Base-by-base conservation (phyloP, 2,797 vertebrate genomes). In the Pseudopleuronectes americanus region DNA sequence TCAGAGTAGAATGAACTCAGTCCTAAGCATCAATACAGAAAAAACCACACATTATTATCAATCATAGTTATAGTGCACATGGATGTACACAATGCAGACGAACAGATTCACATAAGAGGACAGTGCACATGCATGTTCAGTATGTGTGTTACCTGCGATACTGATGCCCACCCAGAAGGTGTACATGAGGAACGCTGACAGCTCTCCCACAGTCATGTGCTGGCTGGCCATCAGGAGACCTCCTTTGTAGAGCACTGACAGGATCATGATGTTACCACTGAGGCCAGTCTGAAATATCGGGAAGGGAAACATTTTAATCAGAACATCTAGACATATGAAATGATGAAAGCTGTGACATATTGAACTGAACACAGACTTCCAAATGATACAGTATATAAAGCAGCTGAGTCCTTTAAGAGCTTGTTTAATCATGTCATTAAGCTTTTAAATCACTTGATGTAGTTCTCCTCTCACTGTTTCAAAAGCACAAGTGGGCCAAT, bases 101-200 rank as follows among this genome's bases (percentile, higher is more conserved):
- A 12, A 23, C 21, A 23, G 14, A 21, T 48, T 21, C 7, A 48
- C 21, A 9, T 9, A 48, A 48, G 4, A 21, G 47, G n/a, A 8
- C 3, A 8, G 12, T 13, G 21, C 49, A 6, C 12, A 28, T 38
- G 52, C 1, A 28, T 26, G 17, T 4, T 0, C 8, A 10, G 36
- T 66, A 28, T 57, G 45, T 33, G 74, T 19, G 70, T 73, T 93
- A 99, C 98, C 98, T 96, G 96, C 94, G 22, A 99, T 93, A 86
- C 98, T 99, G 89, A 99, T 77, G 91, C 98, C 98, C 64, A 99
- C 97, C 98, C 98, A 99, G 92, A 99, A 97, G 75, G 98, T 95
- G 83, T 99, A 99, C 96, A 99, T 96, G 33, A 99, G 94, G 91
- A 99, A 99, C 16, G 97, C 96, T 6, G 97, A 97, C 64, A 99